These are phyloP conservation scores for Nowickia ferox DNA, from an alignment of 2,888 invertebrate species.

Conservation along the genomic window DNA sequence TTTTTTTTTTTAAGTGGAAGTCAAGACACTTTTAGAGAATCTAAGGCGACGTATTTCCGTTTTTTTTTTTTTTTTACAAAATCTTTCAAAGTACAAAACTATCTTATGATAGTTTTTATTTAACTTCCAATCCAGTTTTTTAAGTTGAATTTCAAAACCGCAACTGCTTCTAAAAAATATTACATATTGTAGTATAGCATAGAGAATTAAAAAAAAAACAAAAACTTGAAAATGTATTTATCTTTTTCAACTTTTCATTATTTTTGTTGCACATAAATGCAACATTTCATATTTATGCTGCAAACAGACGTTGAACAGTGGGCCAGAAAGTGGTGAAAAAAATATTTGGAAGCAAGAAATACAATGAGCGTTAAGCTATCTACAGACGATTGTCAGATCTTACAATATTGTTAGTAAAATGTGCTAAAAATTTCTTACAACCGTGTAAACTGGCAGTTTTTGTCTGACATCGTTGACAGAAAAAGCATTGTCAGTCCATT, in stretches of 20 bases:
- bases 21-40: no score
- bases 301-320: constrained; percentile 1
- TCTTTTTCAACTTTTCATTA: constrained; percentile 24
- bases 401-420: no score
- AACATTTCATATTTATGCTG: constrained; percentile 46
- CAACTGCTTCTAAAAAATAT: not conserved
- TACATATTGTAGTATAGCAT: no score
- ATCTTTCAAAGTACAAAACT: not conserved
- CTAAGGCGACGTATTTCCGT: not conserved
- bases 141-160: not conserved
- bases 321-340: not conserved
- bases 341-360: not conserved
- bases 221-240: constrained; percentile 43
- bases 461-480: no score
- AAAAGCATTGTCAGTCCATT: no score
- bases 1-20: no score
- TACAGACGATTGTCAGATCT: no score
- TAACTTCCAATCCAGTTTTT: not conserved
- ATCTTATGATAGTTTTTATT: not conserved
- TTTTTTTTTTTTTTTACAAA: not conserved
- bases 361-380: not conserved
- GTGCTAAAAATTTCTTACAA: no score
- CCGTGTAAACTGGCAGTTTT: no score
- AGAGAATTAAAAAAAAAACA: constrained; percentile 3
- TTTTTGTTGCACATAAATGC: constrained; percentile 23